Evolutionary conservation across 1,140 invertebrate genomes (phyloP), one percentile per base, ranked within the genome.

Genomic region (Thaumatotibia leucotreta): DNA sequence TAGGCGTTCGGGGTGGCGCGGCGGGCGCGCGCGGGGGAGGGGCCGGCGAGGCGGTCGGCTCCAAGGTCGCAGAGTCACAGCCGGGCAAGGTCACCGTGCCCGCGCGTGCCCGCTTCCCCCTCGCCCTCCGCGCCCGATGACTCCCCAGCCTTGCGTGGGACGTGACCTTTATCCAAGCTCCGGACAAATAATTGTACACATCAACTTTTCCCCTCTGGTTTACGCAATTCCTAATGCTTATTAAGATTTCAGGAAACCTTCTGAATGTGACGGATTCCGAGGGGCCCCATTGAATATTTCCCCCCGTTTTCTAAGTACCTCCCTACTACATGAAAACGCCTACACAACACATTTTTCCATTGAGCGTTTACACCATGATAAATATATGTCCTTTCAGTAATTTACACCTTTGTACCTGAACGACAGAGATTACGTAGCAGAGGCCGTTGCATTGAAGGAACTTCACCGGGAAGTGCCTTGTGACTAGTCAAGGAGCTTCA

Each of bases 41-140:
- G 61, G 75, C 61, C 3, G 24, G 77, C 65, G 78, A 45, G 72
- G 61, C 74, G 79, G 73, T 70, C 75, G 79, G 86, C 80, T 85
- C 81, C 87, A 89, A 89, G 87, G 87, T 89, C 84, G 82, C 81
- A 84, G 84, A 89, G 87, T 89, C 87, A 89, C 87, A 83, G 85
- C 84, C 87, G 87, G 87, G 85, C 87, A 89, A 88, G 87, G 87
- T 89, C 85, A 75, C 75, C 78, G 78, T 86, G 84, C 83, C 84
- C 87, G 87, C 87, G 84, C 87, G 85, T 85, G 87, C 84, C 77
- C 74, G 74, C 45, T 68, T 74, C 45, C 68, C 76, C 63, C 74
- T 33, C 79, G 20, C 81, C 68, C 50, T 63, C 67, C 4, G 68
- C 79, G 71, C 83, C 88, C 84, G 75, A 77, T 76, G 74, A 79